phyloP scores from a whole-genome alignment of 2,888 invertebrate species.

The Apotomis capreana region DNA sequence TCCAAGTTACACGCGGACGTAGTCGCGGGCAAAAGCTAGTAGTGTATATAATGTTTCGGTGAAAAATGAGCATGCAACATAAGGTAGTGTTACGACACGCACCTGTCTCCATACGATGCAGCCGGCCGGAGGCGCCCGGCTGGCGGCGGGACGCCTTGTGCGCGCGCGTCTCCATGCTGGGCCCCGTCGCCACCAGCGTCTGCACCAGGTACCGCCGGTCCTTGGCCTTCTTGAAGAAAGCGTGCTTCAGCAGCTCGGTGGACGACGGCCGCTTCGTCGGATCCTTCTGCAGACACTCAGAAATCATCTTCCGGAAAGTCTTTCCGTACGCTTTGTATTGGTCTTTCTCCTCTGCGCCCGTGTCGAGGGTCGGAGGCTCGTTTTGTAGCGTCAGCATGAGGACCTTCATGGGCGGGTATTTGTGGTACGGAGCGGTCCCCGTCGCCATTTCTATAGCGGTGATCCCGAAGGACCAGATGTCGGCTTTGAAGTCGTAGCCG shows the following conservation, averaged over 20 bases:
- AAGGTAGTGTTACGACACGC: neutral
- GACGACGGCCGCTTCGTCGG: constrained; percentile 98
- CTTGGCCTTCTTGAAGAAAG: constrained; percentile 99
- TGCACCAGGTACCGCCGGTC: constrained; percentile 95
- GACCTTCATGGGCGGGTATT: constrained; percentile 99
- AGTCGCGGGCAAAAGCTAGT: too few relatives aligned
- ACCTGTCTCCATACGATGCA: constrained; percentile 94
- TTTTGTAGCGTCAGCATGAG: constrained; percentile 99
- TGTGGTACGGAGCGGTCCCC: constrained; percentile 99
- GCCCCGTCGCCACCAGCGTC: constrained; percentile 93
- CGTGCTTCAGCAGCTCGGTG: constrained; percentile 97
- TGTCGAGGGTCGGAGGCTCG: constrained; percentile 98
- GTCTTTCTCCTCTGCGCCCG: constrained; percentile 98
- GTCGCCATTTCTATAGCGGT: constrained; percentile 99
- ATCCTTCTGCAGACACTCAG: constrained; percentile 98
- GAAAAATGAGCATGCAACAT: too few relatives aligned
- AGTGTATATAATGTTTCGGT: too few relatives aligned
- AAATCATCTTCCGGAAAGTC: constrained; percentile 98
- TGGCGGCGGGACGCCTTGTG: constrained; percentile 93
- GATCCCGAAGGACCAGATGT: constrained; percentile 92
- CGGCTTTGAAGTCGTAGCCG: constrained; percentile 99
- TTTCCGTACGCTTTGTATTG: constrained; percentile 99
- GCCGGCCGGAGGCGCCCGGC: constrained; percentile 92
- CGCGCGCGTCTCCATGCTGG: constrained; percentile 95
- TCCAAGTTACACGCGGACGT: too few relatives aligned